A percentile compares a stretch with the other conserved stretches of the same genome.
These are phyloP conservation scores for Syngnathus acus DNA, from an alignment of 2,797 vertebrate genomes.

Conservation along the genomic window DNA sequence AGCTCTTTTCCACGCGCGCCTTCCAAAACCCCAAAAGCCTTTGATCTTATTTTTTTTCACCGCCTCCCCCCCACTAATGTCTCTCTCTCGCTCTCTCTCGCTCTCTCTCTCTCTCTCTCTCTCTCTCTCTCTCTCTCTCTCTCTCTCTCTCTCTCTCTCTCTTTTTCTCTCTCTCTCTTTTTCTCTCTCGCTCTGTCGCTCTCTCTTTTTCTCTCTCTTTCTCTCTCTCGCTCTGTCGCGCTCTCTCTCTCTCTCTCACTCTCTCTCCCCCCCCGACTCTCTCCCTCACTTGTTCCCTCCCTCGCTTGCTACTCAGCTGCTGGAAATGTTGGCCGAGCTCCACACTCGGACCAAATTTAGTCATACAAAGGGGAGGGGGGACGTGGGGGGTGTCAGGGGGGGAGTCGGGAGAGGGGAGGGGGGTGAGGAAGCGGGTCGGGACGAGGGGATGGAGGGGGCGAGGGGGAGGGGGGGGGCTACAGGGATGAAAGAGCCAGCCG, in stretches of 20 bases:
- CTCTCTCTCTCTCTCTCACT: conserved; percentile 67
- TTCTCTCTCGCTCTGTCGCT: conserved; percentile 71
- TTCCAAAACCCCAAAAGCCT: conserved; percentile 85
- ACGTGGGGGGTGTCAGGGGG: conserved; percentile 57
- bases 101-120: conserved; percentile 74
- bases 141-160: conserved; percentile 65
- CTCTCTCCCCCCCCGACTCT: conserved; percentile 72
- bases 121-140: conserved; percentile 72
- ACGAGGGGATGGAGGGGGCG: conserved; percentile 58
- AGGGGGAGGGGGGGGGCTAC: conserved; percentile 43
- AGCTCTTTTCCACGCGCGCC: conserved; percentile 76
- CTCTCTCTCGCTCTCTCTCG: conserved; percentile 79
- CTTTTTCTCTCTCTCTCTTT: conserved; percentile 76
- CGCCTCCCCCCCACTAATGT: conserved; percentile 13
- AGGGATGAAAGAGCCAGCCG: conserved; percentile 87
- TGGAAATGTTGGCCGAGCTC: conserved; percentile 91
- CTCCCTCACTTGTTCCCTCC: conserved; percentile 86
- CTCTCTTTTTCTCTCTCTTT: conserved; percentile 81
- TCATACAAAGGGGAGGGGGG: conserved; percentile 88
- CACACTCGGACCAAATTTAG: conserved; percentile 95
- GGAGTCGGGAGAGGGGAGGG: conserved; percentile 63
- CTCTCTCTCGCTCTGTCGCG: conserved; percentile 76
- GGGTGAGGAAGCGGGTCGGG: conserved; percentile 48
- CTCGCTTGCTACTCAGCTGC: conserved; percentile 81
- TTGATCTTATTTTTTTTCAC: conserved; percentile 79